These are phyloP conservation scores for Ellobius talpinus DNA, from an alignment of 2,113 vertebrate species.

Conservation along the genomic window DNA sequence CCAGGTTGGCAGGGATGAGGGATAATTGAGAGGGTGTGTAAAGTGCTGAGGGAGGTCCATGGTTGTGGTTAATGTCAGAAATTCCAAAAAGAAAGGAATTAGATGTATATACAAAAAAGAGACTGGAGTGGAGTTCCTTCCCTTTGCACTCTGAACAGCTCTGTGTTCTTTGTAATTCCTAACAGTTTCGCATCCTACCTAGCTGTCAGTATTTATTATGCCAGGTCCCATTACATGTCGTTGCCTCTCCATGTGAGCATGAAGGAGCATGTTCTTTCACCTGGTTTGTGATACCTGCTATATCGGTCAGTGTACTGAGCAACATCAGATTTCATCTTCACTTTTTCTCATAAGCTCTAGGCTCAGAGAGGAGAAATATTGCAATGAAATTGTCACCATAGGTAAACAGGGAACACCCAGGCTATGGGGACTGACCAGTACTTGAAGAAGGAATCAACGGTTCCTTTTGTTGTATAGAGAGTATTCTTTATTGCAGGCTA, in stretches of 20 bases:
- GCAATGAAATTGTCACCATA: background rate
- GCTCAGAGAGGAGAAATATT: background rate
- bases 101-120: background rate
- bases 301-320: background rate
- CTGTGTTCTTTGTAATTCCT: background rate
- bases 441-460: background rate
- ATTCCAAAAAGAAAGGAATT: background rate
- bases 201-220: background rate
- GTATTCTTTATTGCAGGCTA: background rate
- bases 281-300: background rate
- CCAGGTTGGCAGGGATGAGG: background rate
- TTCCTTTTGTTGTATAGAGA: background rate
- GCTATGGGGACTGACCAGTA: background rate
- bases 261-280: background rate
- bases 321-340: background rate
- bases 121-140: background rate
- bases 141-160: background rate
- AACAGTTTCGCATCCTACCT: background rate
- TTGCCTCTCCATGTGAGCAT: background rate
- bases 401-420: too few relatives aligned
- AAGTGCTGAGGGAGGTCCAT: background rate
- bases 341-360: background rate
- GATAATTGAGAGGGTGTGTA: too few relatives aligned
- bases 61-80: background rate
- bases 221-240: accelerated